Conservation (phyloP, 2,113 vertebrate genomes). For the Xiphophorus couchianus region DNA sequence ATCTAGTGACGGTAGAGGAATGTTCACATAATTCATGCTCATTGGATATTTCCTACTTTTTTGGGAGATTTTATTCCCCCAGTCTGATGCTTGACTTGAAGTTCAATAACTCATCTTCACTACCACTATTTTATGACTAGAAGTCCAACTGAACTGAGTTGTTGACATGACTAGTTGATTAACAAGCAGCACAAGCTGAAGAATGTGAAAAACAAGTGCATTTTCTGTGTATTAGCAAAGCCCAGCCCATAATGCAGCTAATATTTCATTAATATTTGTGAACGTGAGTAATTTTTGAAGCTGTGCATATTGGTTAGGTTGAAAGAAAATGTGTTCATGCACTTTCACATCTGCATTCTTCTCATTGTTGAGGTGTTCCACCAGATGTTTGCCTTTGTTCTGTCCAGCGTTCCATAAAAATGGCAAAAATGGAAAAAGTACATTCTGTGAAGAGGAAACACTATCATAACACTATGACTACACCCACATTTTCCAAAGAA, state of each 20-base stretch:
- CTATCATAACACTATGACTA: slow-evolving; percentile 63
- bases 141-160: no score
- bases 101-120: no score
- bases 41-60: neutral
- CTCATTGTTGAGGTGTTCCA: slow-evolving; percentile 63
- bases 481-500: slow-evolving; percentile 78
- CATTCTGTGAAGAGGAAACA: slow-evolving; percentile 52
- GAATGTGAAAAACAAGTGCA: neutral
- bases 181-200: neutral
- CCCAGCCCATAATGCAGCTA: neutral
- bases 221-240: slow-evolving; percentile 22
- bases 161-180: neutral
- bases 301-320: slow-evolving; percentile 21
- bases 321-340: slow-evolving; percentile 38
- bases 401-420: slow-evolving; percentile 48
- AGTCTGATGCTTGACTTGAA: no score
- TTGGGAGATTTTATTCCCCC: neutral
- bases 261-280: slow-evolving; percentile 16
- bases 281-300: slow-evolving; percentile 12
- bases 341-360: slow-evolving; percentile 64
- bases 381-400: slow-evolving; percentile 43
- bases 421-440: slow-evolving; percentile 58
- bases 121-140: no score
- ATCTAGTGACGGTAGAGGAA: no score
- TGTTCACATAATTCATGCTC: neutral